Conservation (phyloP, 2,113 vertebrate species). For the Ranitomeya variabilis region DNA sequence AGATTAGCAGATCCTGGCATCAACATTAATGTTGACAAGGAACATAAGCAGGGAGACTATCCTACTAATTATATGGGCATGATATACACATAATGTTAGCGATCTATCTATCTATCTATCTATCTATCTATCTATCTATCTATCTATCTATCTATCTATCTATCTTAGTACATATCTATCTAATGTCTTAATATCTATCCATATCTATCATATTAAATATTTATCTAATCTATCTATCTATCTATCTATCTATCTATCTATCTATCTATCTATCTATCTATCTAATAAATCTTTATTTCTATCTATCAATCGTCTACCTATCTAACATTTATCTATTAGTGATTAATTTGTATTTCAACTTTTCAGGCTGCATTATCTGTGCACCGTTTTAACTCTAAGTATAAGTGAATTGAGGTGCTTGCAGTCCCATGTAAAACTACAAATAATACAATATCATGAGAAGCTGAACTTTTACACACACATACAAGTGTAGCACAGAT, state of each 20-base stretch:
- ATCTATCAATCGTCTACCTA: background rate
- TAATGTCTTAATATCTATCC: background rate
- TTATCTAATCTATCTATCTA: slow-evolving; percentile 17
- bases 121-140: background rate
- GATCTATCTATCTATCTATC: background rate
- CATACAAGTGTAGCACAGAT: background rate
- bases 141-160: background rate
- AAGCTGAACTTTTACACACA: background rate
- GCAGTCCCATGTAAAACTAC: background rate
- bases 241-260: background rate
- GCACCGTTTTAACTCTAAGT: background rate
- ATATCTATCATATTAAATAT: no score
- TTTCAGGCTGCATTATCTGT: background rate
- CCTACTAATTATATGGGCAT: slow-evolving; percentile 10
- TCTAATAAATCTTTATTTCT: background rate
- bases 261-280: background rate
- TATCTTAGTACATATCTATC: background rate
- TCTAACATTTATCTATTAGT: background rate
- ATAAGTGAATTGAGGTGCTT: background rate
- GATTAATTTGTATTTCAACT: background rate
- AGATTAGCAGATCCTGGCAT: slow-evolving; percentile 40
- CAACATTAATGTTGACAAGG: slow-evolving; percentile 38
- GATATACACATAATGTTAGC: background rate
- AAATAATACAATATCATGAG: background rate
- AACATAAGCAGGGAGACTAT: slow-evolving; percentile 16